Evolutionary conservation across 2,113 vertebrate species (phyloP).

Genomic region (Lophochroa leadbeateri): DNA sequence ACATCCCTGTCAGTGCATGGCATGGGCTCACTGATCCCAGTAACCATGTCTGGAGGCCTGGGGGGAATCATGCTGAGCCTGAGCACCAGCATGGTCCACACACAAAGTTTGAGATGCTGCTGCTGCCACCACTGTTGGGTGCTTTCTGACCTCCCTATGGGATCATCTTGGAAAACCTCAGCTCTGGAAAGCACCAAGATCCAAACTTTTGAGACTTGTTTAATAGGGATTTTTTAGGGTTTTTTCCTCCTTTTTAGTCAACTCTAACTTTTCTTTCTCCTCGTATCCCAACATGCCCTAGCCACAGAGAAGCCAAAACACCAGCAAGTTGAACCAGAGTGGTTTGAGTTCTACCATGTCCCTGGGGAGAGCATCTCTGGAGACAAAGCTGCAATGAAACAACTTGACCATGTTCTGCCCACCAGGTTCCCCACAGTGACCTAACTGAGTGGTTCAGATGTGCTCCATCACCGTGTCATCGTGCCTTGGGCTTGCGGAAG

Average conservation of each 20-base stretch:
- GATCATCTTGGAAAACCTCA: background rate
- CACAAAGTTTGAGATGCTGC: background rate
- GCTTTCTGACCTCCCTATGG: background rate
- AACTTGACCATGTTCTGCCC: accelerated
- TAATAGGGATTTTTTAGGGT: accelerated
- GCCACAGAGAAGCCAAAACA: background rate
- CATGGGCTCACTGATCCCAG: background rate
- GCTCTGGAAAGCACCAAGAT: background rate
- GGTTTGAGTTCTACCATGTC: background rate
- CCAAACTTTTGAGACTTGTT: background rate
- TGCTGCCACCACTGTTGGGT: background rate
- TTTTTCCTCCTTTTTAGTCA: background rate
- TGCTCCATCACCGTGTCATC: background rate
- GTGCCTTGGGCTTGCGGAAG: background rate
- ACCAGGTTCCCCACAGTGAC: background rate
- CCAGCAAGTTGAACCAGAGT: background rate
- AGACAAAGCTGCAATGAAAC: background rate
- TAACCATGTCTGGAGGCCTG: background rate
- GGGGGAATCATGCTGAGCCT: background rate
- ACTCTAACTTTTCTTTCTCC: background rate
- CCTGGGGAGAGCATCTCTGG: background rate
- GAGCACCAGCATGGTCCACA: background rate
- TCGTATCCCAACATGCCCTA: background rate
- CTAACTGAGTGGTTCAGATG: accelerated
- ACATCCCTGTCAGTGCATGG: background rate